A percentile compares a stretch with the other conserved stretches of the same genome.
Evolutionary conservation across 2,888 invertebrate genomes (phyloP).

Genomic region (Lasioglossum oenotherae): DNA sequence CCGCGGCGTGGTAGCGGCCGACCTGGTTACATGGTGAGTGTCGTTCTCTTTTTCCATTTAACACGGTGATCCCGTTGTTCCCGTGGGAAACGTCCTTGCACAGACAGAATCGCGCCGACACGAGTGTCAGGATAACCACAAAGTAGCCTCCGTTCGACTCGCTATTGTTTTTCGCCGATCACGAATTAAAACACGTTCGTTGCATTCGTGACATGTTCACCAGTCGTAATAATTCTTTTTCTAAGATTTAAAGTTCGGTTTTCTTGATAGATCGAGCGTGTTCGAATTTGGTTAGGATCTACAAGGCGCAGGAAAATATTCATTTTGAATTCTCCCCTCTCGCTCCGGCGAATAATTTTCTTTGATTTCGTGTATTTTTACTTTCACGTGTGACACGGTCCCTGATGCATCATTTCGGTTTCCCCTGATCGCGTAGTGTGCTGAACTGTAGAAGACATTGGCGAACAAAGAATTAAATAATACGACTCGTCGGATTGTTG

Average conservation of each 20-base stretch:
- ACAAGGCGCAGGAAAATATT: not conserved
- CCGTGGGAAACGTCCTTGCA: constrained; percentile 4
- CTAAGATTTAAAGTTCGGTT: not conserved
- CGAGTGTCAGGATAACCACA: constrained; percentile 72
- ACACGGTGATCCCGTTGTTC: not conserved
- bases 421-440: not conserved
- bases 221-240: not conserved
- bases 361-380: not conserved
- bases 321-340: not conserved
- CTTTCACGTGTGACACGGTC: not conserved
- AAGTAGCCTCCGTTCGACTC: constrained; percentile 42
- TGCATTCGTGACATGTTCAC: not conserved
- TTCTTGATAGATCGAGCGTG: not conserved
- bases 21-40: constrained; percentile 73
- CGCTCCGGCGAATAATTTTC: not conserved
- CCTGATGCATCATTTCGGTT: not conserved
- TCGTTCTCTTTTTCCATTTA: constrained; percentile 1
- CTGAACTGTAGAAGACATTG: not conserved
- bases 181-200: not conserved
- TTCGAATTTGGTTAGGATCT: not conserved
- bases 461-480: constrained; percentile 5
- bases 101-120: constrained; percentile 23
- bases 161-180: constrained; percentile 36
- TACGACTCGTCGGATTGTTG: not conserved
- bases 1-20: constrained; percentile 67